A percentile compares a stretch with the other conserved stretches of the same genome.
These are phyloP conservation scores for Cairina moschata DNA, from an alignment of 2,113 vertebrate genomes.

Conservation along the genomic window DNA sequence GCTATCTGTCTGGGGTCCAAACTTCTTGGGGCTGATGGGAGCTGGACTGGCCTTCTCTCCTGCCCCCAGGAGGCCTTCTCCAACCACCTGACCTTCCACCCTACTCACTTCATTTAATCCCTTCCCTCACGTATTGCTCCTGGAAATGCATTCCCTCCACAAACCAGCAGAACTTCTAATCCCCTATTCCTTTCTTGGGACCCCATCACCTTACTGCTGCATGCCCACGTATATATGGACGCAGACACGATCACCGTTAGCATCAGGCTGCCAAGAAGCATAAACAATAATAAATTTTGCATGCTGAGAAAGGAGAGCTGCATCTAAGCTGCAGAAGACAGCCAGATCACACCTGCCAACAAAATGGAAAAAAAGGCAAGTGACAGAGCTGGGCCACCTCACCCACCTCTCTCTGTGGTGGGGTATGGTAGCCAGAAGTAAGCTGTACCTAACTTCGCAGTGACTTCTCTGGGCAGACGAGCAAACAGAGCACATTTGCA, in stretches of 20 bases:
- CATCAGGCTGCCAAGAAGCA: not conserved
- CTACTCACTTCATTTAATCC: not conserved
- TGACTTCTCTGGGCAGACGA: not conserved
- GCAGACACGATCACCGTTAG: fast-evolving
- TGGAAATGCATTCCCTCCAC: not conserved
- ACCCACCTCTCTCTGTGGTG: too few species aligned
- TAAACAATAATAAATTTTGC: fast-evolving
- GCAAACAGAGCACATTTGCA: not conserved
- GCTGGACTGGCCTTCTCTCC: not conserved
- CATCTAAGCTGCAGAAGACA: not conserved
- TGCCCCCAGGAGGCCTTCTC: not conserved
- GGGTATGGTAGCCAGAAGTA: too few species aligned
- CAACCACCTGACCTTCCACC: not conserved
- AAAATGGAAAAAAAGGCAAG: not conserved
- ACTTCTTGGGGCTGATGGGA: not conserved
- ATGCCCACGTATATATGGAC: fast-evolving
- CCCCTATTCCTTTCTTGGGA: fast-evolving
- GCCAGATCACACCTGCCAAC: not conserved
- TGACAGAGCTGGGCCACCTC: not conserved
- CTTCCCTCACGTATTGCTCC: not conserved
- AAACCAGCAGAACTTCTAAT: not conserved
- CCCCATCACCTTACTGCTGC: not conserved
- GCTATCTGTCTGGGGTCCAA: not conserved
- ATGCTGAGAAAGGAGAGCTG: not conserved
- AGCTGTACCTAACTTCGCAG: not conserved